Percentiles rank a stretch among this genome's conserved stretches.
Conservation (phyloP, 2,113 vertebrate genomes). For the Myanophis thanlyinensis region DNA sequence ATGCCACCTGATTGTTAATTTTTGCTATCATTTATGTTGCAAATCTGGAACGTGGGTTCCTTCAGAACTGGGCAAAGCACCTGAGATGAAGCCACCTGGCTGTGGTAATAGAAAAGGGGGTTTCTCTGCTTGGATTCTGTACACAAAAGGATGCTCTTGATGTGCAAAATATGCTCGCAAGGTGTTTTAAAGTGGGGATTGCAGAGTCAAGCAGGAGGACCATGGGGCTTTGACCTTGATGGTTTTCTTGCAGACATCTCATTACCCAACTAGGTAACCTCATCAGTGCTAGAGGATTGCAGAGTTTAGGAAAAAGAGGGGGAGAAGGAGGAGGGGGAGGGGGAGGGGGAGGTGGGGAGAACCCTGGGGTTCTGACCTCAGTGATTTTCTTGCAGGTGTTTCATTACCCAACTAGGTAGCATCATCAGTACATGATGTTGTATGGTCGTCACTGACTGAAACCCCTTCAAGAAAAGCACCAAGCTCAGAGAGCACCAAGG, state of each 20-base stretch:
- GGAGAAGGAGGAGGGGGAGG: accelerated
- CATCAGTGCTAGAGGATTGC: too few species aligned
- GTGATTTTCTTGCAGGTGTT: background rate
- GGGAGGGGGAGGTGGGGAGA: too few species aligned
- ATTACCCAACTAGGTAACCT: too few species aligned
- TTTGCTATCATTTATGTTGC: background rate
- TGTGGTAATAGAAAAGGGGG: background rate
- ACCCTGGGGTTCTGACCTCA: background rate
- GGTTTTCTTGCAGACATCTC: too few species aligned
- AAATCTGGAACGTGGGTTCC: background rate
- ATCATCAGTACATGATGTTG: background rate
- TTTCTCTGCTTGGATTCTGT: background rate
- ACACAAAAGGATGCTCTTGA: background rate
- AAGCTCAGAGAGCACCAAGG: too few species aligned
- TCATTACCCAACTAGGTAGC: background rate
- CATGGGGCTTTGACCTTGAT: too few species aligned
- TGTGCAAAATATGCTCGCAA: background rate
- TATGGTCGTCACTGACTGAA: too few species aligned
- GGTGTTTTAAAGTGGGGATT: background rate
- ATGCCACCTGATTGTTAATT: background rate
- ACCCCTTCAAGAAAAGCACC: too few species aligned
- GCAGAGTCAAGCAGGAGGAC: too few species aligned
- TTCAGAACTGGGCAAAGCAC: background rate
- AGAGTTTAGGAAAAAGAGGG: too few species aligned
- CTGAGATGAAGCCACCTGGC: background rate